Evolutionary conservation across 2,113 vertebrate species (phyloP).

Genomic region (Uria lomvia): DNA sequence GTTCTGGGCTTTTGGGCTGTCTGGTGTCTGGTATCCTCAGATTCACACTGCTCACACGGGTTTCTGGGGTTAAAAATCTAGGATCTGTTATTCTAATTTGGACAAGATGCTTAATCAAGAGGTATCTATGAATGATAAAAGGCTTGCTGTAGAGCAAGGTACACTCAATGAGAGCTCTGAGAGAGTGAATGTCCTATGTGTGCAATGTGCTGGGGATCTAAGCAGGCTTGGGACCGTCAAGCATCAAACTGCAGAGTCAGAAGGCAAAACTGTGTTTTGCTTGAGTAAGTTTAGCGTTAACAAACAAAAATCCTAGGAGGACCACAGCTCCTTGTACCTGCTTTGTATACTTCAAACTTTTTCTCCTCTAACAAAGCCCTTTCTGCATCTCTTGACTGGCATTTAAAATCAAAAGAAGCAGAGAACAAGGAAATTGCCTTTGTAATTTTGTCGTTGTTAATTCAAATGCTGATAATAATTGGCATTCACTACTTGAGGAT

Average conservation of each 20-base stretch:
- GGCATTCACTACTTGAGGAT: neutral
- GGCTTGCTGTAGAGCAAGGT: neutral
- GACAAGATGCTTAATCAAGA: neutral
- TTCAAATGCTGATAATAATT: neutral
- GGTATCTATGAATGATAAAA: neutral
- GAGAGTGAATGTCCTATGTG: neutral
- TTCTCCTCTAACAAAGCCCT: neutral
- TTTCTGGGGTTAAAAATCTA: neutral
- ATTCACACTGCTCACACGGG: neutral
- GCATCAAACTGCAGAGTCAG: neutral
- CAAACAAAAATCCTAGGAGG: neutral
- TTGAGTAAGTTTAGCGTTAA: neutral
- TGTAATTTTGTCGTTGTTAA: neutral
- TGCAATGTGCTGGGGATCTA: neutral
- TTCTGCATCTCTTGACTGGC: neutral
- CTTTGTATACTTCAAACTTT: neutral
- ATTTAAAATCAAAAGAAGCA: neutral
- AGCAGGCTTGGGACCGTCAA: neutral
- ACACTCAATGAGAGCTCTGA: neutral
- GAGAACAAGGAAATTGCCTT: neutral
- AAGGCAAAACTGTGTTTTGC: neutral
- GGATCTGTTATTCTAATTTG: neutral
- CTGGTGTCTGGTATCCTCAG: neutral
- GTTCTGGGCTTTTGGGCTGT: neutral
- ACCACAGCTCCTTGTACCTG: neutral